Conservation (phyloP, 2,113 vertebrate species). For the Cryptoleucopteryx plumbea region DNA sequence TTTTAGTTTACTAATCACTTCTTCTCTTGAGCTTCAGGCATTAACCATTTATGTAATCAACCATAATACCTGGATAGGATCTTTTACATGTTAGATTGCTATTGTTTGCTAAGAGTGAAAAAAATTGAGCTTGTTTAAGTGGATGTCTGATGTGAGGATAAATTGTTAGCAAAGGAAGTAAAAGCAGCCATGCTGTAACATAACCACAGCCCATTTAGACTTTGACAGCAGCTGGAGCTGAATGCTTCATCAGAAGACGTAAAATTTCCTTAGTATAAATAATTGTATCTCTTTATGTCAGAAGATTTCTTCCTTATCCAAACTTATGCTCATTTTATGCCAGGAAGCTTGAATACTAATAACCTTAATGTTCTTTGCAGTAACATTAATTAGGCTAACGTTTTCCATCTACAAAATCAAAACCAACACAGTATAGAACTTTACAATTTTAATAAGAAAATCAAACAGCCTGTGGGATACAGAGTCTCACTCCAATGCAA, state of each 20-base stretch:
- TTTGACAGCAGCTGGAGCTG: not conserved
- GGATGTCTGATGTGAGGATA: not conserved
- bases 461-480: not conserved
- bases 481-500: not conserved
- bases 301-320: conserved; percentile 1
- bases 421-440: not conserved
- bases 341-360: not conserved
- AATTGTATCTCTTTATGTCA: not conserved
- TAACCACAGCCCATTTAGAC: not conserved
- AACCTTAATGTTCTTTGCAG: not conserved
- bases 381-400: conserved; percentile 14
- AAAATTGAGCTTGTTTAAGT: not conserved
- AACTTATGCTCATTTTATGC: not conserved
- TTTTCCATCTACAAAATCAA: not conserved
- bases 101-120: conserved; percentile 1
- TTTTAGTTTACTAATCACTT: conserved; percentile 8
- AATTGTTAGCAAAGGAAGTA: not conserved
- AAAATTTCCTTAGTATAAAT: not conserved
- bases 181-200: not conserved
- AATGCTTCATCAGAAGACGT: not conserved
- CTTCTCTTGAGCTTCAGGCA: not conserved
- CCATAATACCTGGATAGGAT: not conserved
- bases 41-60: conserved; percentile 30
- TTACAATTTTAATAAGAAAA: not conserved
- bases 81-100: conserved; percentile 4